Conservation (phyloP, 2,888 invertebrate species). For the Agrypnus murinus region DNA sequence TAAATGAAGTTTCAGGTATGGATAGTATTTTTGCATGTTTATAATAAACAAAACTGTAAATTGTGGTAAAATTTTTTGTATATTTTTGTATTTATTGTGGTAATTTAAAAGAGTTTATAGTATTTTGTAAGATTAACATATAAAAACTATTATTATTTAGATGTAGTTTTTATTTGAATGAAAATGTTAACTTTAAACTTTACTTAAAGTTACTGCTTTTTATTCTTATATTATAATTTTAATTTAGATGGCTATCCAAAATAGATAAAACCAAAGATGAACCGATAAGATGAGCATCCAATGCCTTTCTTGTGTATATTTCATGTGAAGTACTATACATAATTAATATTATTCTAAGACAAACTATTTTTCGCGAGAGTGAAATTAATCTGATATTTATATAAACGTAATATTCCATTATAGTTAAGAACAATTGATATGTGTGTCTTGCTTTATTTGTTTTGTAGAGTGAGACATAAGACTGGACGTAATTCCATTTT, state of each 20-base stretch:
- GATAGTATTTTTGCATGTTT: constrained; percentile 12
- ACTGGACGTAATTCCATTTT: constrained; percentile 48
- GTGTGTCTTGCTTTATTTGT: constrained; percentile 42
- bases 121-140: constrained; percentile 35
- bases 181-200: constrained; percentile 5
- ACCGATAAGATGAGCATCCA: constrained; percentile 17
- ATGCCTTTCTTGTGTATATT: constrained; percentile 1
- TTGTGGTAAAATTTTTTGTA: constrained; percentile 19
- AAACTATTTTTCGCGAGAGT: no score
- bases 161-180: neutral
- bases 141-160: constrained; percentile 8
- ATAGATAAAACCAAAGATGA: constrained; percentile 38
- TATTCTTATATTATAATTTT: constrained; percentile 15
- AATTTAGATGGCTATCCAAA: neutral
- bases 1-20: constrained; percentile 3
- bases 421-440: constrained; percentile 21
- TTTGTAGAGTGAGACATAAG: constrained; percentile 39
- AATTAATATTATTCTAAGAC: no score
- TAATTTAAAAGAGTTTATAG: constrained; percentile 22
- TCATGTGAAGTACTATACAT: no score
- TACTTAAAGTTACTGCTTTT: constrained; percentile 19
- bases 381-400: constrained; percentile 6
- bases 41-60: neutral
- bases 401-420: constrained; percentile 37
- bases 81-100: constrained; percentile 30